Base-by-base conservation (phyloP, 2,113 vertebrate genomes). In the Mungos mungo region DNA sequence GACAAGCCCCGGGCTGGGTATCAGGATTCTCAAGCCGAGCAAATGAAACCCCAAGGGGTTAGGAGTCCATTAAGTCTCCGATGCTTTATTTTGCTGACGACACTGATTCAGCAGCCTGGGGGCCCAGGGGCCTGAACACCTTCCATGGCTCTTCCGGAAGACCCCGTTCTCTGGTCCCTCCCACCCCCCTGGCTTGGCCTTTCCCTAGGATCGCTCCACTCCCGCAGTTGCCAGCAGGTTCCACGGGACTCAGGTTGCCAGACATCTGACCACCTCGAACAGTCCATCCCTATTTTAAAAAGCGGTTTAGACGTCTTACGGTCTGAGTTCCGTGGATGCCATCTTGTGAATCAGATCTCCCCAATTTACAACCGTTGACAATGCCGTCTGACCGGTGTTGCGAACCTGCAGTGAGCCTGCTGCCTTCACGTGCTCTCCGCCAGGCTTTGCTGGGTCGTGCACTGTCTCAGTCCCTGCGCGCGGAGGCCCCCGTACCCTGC, bases 51-150 rank as follows among this genome's bases (percentile, higher is more conserved):
- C 71, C 18, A 7, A 18, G 16, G 23, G 33, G 9, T 23, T 33
- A 3, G 14, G 45, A 63, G 38, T 19, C n/a, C 18, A 68, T 33
- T 60, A 14, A 50, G 41, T 91, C 50, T 71, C 63, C 0, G 0
- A n/a, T 10, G 63, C 33, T 50, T 71, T 35, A 2, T 10, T 69
- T 80, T 35, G 50, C 33, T 50, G 27, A 60, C 12, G 13, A 71
- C 60, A 27, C 31, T 31, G 31, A 50, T 27, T 38, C 31, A 33
- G 71, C 60, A 54, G 45, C 31, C 66, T 13, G 0, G 1, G 5
- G 15, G 35, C 14, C 21, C 0, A 0, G 1, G 71, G 4, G 33
- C 31, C 45, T 14, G 50, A 27, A 12, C 2, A 23, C 16, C 7
- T 69, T 12, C 52, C 71, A 10, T 3, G 16, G 13, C 5, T 29